Evolutionary conservation across 2,888 invertebrate species (phyloP), one percentile per base, ranked within the genome.

Genomic region (Erebia aethiops): DNA sequence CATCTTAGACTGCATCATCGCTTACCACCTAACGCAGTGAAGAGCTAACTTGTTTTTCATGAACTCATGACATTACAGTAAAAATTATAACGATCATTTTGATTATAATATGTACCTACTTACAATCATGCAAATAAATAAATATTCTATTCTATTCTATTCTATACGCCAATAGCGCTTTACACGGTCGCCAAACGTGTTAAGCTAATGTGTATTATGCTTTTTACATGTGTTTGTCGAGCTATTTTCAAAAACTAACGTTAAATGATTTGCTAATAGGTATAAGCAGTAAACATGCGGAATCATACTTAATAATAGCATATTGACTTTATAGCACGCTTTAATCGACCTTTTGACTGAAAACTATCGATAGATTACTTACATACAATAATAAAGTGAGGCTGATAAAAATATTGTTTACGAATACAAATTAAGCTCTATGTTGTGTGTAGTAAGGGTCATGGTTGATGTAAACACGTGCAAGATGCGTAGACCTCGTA

Each of bases 291-390:
- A 54, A 69, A 68, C 54, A 69, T n/a, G 68, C 43, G 61, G 41
- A 61, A 49, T 58, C 46, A 51, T n/a, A 49, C 41, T 41, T 63
- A 63, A 61, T 18, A 11, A 68, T 60, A 61, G 52, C 13, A 68
- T 13, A 43, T 63, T 57, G 11, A 69, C 4, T 43, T 58, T 35
- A 56, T 18, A 54, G 64, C 66, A 68, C 74, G 69, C 71, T 71
- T 71, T 51, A 68, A 65, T 46, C 72, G 76, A 77, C 77, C 77
- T 77, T 73, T 74, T 69, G 74, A 76, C 74, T 70, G 73, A 68
- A 71, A 72, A 68, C 67, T 73, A 75, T 75, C 74, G 64, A 73
- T 64, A 75, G 75, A 76, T 74, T 75, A 75, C 70, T 74, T 75
- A 75, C 70, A 73, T 70, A 75, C 72, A 74, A 70, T 66, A 71